phyloP scores from a whole-genome alignment of 2,113 vertebrate species.

The Mustelus asterias region DNA sequence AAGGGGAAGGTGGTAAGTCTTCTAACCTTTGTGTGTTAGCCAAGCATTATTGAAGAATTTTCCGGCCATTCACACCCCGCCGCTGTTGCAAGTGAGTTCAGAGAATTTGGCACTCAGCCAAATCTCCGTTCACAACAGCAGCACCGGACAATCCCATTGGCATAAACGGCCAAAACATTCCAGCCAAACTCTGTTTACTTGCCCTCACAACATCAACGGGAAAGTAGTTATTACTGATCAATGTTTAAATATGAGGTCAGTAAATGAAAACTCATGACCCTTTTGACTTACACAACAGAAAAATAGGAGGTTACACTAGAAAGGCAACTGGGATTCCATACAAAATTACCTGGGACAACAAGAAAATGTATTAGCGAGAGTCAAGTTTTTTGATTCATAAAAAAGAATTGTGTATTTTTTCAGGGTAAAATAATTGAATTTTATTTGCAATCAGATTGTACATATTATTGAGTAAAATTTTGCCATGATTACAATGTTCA shows the following conservation, averaged over 20 bases:
- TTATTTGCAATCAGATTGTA: background rate
- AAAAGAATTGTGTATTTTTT: background rate
- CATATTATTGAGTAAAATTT: constrained; percentile 1
- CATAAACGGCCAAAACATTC: background rate
- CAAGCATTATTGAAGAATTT: background rate
- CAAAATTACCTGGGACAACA: background rate
- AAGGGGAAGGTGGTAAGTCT: constrained; percentile 13
- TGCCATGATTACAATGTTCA: background rate
- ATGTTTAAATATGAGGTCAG: background rate
- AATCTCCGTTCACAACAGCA: no score
- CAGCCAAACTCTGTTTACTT: background rate
- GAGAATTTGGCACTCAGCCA: no score
- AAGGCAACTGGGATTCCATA: background rate
- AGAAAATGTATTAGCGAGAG: background rate
- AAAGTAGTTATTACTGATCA: background rate
- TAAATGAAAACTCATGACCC: background rate
- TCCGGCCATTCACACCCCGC: no score
- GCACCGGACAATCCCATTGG: no score
- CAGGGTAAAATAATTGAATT: background rate
- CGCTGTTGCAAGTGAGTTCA: no score
- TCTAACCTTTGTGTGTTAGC: background rate
- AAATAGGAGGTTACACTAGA: background rate
- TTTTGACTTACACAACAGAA: background rate
- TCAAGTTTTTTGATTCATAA: background rate
- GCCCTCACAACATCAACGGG: background rate